Conservation (phyloP, 1,140 invertebrate genomes). For the Callitettix versicolor region DNA sequence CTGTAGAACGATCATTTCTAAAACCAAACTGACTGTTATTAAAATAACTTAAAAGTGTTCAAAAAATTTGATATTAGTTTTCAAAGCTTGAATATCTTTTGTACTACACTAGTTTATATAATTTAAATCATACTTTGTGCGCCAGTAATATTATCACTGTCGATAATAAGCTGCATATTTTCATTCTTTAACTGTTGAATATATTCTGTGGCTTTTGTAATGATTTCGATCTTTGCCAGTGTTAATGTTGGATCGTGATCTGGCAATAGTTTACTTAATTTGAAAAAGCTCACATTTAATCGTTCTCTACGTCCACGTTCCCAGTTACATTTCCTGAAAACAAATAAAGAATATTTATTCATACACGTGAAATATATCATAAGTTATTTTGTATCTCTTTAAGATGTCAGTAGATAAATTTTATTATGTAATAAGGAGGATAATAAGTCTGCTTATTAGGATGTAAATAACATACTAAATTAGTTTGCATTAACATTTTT, state of each 20-base stretch:
- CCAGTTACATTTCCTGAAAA: constrained; percentile 35
- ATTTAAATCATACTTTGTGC: neutral
- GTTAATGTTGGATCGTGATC: constrained; percentile 35
- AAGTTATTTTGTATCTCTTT: too few species aligned
- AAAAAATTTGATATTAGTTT: too few species aligned
- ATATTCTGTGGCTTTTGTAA: constrained; percentile 34
- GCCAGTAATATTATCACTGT: constrained; percentile 1
- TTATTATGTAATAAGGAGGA: too few species aligned
- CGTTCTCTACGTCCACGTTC: constrained; percentile 39
- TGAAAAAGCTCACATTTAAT: constrained; percentile 36
- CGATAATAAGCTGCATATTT: constrained; percentile 28
- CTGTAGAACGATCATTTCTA: too few species aligned
- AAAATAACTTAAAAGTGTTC: too few species aligned
- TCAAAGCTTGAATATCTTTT: too few species aligned
- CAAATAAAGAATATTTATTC: neutral
- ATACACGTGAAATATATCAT: neutral
- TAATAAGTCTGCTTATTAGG: too few species aligned
- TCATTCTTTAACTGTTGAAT: constrained; percentile 37
- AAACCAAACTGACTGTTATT: too few species aligned
- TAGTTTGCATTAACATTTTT: too few species aligned
- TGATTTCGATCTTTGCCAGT: constrained; percentile 37
- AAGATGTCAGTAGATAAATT: too few species aligned
- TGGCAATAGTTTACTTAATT: constrained; percentile 37
- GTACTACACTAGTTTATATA: too few species aligned
- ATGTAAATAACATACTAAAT: too few species aligned